Evolutionary conservation across 2,888 invertebrate genomes (phyloP), one percentile per base, ranked within the genome.

Genomic region (Phyllotreta cruciferae): DNA sequence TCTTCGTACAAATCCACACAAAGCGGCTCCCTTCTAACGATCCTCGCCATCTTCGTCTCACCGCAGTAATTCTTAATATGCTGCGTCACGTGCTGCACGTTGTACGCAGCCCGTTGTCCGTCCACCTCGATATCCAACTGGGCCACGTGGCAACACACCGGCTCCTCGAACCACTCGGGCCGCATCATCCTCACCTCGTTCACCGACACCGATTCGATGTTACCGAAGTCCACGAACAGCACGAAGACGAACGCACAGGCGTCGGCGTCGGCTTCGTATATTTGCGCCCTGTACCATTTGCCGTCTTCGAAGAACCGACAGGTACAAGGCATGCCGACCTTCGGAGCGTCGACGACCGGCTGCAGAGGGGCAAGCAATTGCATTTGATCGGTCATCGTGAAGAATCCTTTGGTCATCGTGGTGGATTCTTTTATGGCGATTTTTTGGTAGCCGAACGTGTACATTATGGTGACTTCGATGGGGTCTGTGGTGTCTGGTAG

Each of bases 191-290:
- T 83, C 0, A 86, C 78, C 64, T 85, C 79, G 6, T 78, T 72
- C 13, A 80, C 70, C 0, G 82, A 67, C 13, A 89, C 80, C 0
- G 81, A 72, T 74, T 88, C 88, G 6, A 82, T 78, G 72, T 91
- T 91, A 1, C 93, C 91, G 74, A 86, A 93, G 79, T 94, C 93
- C 0, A 93, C 87, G 78, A 88, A 94, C 67, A 83, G 82, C 0
- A 93, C 87, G 72, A 85, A 84, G 0, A 90, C 83, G 44, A 65
- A 69, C 6, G 71, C 75, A 37, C 63, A 70, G 24, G 50, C 78
- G 5, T 80, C 78, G 0, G 73, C 71, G 67, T 84, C 82, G 54
- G 83, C 80, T 56, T 86, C 82, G 45, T 84, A 77, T 56, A 94
- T 84, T 9, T 83, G 74, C 0, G 89, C 92, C 64, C 94, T 84